These are phyloP conservation scores for Galerucella nymphaeae DNA, from an alignment of 2,888 invertebrate species.

Conservation along the genomic window DNA sequence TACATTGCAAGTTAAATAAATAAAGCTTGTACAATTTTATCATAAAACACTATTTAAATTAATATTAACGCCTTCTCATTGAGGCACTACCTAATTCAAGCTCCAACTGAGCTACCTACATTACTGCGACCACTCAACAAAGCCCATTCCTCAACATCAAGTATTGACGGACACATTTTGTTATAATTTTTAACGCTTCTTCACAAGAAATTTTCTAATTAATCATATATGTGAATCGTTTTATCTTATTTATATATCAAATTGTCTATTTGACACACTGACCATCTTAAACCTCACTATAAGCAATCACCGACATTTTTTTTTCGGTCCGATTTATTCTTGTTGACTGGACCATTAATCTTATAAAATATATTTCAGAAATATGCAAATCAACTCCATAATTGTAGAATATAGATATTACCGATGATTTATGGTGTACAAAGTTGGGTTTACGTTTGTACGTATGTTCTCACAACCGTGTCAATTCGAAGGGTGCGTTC, in stretches of 20 bases:
- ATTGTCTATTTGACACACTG: slow-evolving; percentile 10
- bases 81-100: neutral
- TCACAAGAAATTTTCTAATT: neutral
- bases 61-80: no score
- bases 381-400: slow-evolving; percentile 47
- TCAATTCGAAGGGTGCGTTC: slow-evolving; percentile 50
- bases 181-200: slow-evolving; percentile 1
- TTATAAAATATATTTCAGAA: slow-evolving; percentile 45
- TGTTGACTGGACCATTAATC: slow-evolving; percentile 37
- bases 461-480: slow-evolving; percentile 52
- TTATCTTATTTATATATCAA: slow-evolving; percentile 7
- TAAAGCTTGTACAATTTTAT: no score
- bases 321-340: slow-evolving; percentile 25
- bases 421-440: slow-evolving; percentile 47
- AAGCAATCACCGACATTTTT: slow-evolving; percentile 29
- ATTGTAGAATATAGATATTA: slow-evolving; percentile 51
- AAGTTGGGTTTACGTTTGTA: slow-evolving; percentile 41
- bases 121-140: neutral
- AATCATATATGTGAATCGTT: neutral
- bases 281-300: slow-evolving; percentile 10
- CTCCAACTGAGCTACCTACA: neutral
- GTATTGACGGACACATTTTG: slow-evolving; percentile 1
- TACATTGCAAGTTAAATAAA: no score
- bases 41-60: no score
- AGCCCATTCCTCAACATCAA: neutral